Evolutionary conservation across 2,797 vertebrate genomes (phyloP), one percentile per base, ranked within the genome.

Genomic region (Crenuchus spilurus): DNA sequence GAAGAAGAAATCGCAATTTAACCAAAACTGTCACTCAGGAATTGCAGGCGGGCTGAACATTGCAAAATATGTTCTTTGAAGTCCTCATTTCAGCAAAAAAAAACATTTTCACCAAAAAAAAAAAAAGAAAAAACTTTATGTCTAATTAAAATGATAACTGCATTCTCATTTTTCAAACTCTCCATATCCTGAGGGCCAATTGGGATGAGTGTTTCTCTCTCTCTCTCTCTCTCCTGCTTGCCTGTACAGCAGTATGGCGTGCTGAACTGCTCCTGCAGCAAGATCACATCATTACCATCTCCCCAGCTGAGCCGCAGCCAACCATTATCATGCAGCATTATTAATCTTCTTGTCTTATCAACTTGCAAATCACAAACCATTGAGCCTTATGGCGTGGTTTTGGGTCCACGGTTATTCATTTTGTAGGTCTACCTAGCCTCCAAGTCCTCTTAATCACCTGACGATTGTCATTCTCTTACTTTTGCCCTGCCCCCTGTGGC

Each of bases 281-380:
- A 96, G 95, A 96, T 96, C 94, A 95, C 93, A 97, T 98, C 97
- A 99, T 98, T 98, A 98, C 95, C 96, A 97, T 99, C 95, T 98
- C 95, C 97, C 97, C 95, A 98, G 97, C 97, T 97, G 97, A 95
- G 96, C 95, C 93, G 94, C 93, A 96, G 94, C 94, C 95, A 95
- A 94, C 95, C 95, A 97, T 97, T 98, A 98, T 95, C 94, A 96
- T 94, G 95, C 94, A 92, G 95, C 95, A 97, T 98, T 98, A 98
- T 98, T 98, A 98, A 99, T 98, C 97, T 98, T 98, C 97, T 97
- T 98, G 97, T 98, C 97, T 98, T 98, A 98, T 99, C 96, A 99
- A 98, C 97, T 98, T 98, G 97, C 97, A 98, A 98, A 98, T 99
- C 96, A 96, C 95, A 97, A 98, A 95, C 94, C 95, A 95, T 97